A percentile compares a stretch with the other conserved stretches of the same genome.
Conservation (phyloP, 1,140 invertebrate genomes). For the Centruroides sculpturatus region DNA sequence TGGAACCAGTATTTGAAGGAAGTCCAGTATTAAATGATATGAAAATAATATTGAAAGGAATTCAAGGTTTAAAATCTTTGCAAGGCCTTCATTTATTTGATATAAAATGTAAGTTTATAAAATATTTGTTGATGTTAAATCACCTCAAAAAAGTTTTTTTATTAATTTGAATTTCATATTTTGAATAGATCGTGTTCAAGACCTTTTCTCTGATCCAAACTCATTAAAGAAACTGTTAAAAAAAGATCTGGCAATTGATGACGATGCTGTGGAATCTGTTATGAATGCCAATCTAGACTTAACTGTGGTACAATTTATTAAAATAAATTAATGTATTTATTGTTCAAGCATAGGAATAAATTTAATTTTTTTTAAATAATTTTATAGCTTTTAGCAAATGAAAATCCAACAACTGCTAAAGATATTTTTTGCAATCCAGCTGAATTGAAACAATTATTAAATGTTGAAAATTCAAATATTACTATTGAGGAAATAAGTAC, state of each 20-base stretch:
- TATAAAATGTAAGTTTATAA: neutral
- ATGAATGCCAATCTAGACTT: constrained; percentile 9
- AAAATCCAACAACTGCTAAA: neutral
- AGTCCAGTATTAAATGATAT: constrained; percentile 5
- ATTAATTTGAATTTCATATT: constrained; percentile 4
- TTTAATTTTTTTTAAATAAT: too few relatives aligned
- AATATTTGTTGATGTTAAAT: neutral
- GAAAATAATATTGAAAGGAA: constrained; percentile 3
- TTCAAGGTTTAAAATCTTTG: constrained; percentile 6
- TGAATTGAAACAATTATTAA: neutral
- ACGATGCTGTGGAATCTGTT: neutral
- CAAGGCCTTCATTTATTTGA: neutral
- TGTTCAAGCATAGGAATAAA: too few relatives aligned
- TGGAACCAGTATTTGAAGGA: constrained; percentile 6
- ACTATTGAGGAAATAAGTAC: neutral
- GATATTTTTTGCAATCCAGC: neutral
- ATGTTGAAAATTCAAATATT: neutral
- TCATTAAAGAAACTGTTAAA: constrained; percentile 3
- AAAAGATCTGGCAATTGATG: constrained; percentile 4
- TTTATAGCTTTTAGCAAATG: neutral
- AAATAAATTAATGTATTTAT: too few relatives aligned
- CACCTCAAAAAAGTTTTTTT: neutral
- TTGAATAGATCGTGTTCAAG: neutral
- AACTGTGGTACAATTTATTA: neutral
- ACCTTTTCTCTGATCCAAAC: constrained; percentile 6